Conservation (phyloP, 2,888 invertebrate species). For the Ennomos erosarius region DNA sequence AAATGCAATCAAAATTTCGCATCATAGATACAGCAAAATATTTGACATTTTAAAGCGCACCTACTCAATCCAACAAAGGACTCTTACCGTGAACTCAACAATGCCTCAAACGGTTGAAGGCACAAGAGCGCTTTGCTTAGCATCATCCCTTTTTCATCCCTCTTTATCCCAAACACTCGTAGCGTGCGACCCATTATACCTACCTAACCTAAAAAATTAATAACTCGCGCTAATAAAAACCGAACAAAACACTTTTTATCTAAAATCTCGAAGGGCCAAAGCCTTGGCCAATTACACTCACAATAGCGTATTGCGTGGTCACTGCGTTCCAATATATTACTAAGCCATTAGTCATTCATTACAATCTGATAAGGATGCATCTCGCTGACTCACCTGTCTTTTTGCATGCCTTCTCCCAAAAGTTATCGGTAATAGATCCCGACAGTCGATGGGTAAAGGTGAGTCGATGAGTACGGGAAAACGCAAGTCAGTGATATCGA, state of each 20-base stretch:
- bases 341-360: conserved; percentile 63
- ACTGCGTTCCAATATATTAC: conserved; percentile 56
- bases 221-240: conserved; percentile 37
- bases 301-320: conserved; percentile 61
- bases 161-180: conserved; percentile 38
- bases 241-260: conserved; percentile 48
- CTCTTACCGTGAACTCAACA: conserved; percentile 28
- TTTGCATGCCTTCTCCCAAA: conserved; percentile 59
- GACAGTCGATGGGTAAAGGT: conserved; percentile 38
- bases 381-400: conserved; percentile 62
- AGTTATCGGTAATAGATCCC: conserved; percentile 42
- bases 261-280: conserved; percentile 57
- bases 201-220: conserved; percentile 16
- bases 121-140: conserved; percentile 34
- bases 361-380: conserved; percentile 62
- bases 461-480: conserved; percentile 45
- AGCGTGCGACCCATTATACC: conserved; percentile 36
- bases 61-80: conserved; percentile 35
- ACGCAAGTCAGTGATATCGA: conserved; percentile 52
- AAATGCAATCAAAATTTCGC: conserved; percentile 3
- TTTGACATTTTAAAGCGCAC: conserved; percentile 38
- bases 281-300: conserved; percentile 62
- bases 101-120: conserved; percentile 31
- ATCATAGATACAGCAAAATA: conserved; percentile 21
- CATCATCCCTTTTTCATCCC: conserved; percentile 33